phyloP scores from a whole-genome alignment of 2,888 invertebrate genomes.

The Netelia fuscicornis region DNA sequence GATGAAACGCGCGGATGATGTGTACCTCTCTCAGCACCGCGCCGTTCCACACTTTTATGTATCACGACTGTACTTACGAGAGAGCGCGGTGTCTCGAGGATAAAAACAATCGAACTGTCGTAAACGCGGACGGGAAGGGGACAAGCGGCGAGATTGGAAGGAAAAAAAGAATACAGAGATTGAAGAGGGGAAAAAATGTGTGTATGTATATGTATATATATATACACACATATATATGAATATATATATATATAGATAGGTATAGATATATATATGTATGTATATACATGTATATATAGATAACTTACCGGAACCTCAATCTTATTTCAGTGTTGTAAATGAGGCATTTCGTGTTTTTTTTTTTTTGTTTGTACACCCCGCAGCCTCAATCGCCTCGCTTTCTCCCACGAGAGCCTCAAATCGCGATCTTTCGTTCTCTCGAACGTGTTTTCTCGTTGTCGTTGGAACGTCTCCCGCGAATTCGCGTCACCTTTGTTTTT shows the following conservation, averaged over 20 bases:
- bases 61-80: background rate
- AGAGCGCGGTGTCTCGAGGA: slow-evolving; percentile 20
- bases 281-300: slow-evolving; percentile 1
- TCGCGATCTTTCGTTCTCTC: slow-evolving; percentile 7
- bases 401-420: background rate
- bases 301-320: slow-evolving; percentile 67
- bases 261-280: too few relatives aligned
- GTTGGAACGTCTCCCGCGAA: slow-evolving; percentile 43
- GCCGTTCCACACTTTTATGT: slow-evolving; percentile 14
- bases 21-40: slow-evolving; percentile 21
- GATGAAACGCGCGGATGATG: slow-evolving; percentile 33
- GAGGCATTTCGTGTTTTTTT: slow-evolving; percentile 49
- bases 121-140: background rate
- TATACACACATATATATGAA: too few relatives aligned
- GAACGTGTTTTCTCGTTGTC: background rate
- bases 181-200: background rate
- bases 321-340: slow-evolving; percentile 66
- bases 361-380: slow-evolving; percentile 19
- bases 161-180: slow-evolving; percentile 13
- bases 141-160: background rate
- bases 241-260: too few relatives aligned
- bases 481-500: slow-evolving; percentile 63
- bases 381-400: slow-evolving; percentile 5
- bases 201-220: too few relatives aligned
- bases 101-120: slow-evolving; percentile 37